Evolutionary conservation across 2,888 invertebrate genomes (phyloP).

Genomic region (Melinaea menophilus): DNA sequence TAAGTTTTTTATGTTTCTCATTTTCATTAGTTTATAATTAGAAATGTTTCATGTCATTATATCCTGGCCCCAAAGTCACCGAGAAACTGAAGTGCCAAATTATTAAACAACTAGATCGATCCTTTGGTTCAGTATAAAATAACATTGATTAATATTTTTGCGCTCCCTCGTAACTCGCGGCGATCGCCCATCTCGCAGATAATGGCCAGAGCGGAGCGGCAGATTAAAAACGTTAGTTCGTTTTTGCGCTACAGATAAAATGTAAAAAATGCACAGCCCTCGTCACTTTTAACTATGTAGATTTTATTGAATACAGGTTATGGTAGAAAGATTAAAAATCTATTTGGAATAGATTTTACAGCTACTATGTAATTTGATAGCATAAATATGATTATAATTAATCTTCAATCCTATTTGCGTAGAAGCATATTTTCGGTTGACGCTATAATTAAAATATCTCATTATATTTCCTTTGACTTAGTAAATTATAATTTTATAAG

Average conservation of each 20-base stretch:
- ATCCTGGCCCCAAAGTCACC: not conserved
- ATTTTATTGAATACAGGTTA: not conserved
- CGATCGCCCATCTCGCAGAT: constrained; percentile 36
- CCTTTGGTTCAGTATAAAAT: constrained; percentile 31
- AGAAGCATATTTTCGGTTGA: not conserved
- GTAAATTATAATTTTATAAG: too few species aligned
- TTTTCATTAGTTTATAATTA: too few species aligned
- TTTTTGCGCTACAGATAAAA: constrained; percentile 16
- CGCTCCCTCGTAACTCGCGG: constrained; percentile 25
- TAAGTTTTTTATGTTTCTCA: too few species aligned
- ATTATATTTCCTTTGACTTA: not conserved
- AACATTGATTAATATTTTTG: constrained; percentile 40
- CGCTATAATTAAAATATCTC: not conserved
- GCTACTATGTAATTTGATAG: not conserved
- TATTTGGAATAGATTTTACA: too few species aligned
- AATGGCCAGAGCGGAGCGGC: constrained; percentile 34
- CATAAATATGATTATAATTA: too few species aligned
- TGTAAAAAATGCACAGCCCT: not conserved
- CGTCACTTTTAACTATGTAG: constrained; percentile 4
- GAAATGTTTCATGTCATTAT: too few species aligned
- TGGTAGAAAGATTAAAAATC: too few species aligned
- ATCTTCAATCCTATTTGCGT: too few species aligned
- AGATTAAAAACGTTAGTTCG: constrained; percentile 36
- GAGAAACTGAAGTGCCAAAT: constrained; percentile 17
- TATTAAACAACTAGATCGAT: constrained; percentile 26